phyloP scores from a whole-genome alignment of 2,888 invertebrate genomes.

The Horisme vitalbata region DNA sequence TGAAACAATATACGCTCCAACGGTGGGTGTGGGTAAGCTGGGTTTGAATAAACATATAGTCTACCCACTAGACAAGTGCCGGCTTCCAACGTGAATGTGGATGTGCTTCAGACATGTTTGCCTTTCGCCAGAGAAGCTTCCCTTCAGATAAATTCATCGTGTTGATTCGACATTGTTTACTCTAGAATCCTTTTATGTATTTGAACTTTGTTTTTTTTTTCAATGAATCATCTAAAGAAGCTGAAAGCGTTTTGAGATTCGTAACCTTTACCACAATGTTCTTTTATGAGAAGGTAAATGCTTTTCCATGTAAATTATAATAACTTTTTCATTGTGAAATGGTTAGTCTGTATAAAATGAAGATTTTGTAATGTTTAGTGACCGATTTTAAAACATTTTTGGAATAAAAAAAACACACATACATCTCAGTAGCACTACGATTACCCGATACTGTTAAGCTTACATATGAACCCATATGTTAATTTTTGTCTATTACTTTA shows the following conservation, averaged over 20 bases:
- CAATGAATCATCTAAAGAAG: constrained; percentile 23
- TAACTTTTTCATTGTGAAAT: too few species aligned
- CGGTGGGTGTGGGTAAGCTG: too few species aligned
- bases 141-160: constrained; percentile 71
- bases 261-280: background rate
- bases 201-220: constrained; percentile 46
- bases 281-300: background rate
- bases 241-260: constrained; percentile 15
- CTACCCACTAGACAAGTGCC: background rate
- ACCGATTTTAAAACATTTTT: too few species aligned
- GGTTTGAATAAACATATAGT: too few species aligned
- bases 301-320: background rate
- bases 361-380: too few species aligned
- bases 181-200: constrained; percentile 64
- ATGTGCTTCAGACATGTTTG: constrained; percentile 66
- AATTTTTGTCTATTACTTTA: too few species aligned
- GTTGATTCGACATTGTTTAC: constrained; percentile 76
- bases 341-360: too few species aligned
- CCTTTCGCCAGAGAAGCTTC: constrained; percentile 68
- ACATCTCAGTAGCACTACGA: too few species aligned
- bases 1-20: too few species aligned
- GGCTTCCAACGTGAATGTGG: background rate
- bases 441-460: too few species aligned
- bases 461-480: too few species aligned
- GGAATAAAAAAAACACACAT: too few species aligned